Conservation (phyloP, 2,888 invertebrate genomes). For the Agrotis puta region DNA sequence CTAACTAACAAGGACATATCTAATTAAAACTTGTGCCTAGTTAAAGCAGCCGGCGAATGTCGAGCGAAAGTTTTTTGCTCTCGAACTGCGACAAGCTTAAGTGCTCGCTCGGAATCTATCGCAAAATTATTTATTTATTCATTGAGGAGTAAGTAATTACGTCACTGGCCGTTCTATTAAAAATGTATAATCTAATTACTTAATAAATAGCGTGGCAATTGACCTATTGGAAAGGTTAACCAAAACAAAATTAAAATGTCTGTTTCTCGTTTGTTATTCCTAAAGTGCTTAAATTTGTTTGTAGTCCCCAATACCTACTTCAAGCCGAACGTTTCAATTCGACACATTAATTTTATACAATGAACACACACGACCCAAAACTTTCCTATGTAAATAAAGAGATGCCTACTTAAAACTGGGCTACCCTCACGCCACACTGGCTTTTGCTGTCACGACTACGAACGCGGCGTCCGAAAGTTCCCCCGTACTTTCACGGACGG, state of each 20-base stretch:
- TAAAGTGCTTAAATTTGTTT: slow-evolving; percentile 31
- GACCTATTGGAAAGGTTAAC: slow-evolving; percentile 4
- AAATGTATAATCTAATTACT: background rate
- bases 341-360: slow-evolving; percentile 35
- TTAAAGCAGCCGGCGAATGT: slow-evolving; percentile 66
- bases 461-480: slow-evolving; percentile 64
- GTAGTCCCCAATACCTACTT: slow-evolving; percentile 18
- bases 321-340: slow-evolving; percentile 39
- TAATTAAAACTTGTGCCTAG: slow-evolving; percentile 77
- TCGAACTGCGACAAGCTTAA: slow-evolving; percentile 38
- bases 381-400: slow-evolving; percentile 61
- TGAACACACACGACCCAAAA: slow-evolving; percentile 50
- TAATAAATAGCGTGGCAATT: background rate
- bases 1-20: slow-evolving; percentile 73
- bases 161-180: background rate
- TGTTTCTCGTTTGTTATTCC: background rate
- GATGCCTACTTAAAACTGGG: slow-evolving; percentile 60
- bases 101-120: slow-evolving; percentile 26
- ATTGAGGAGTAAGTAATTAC: background rate
- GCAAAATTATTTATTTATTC: slow-evolving; percentile 29
- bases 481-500: slow-evolving; percentile 61
- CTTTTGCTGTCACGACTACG: slow-evolving; percentile 66
- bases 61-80: slow-evolving; percentile 69
- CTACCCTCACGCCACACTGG: slow-evolving; percentile 64
- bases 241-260: slow-evolving; percentile 26